These are phyloP conservation scores for Toxotes lorentzi DNA, from an alignment of 2,797 vertebrate species.

Conservation along the genomic window DNA sequence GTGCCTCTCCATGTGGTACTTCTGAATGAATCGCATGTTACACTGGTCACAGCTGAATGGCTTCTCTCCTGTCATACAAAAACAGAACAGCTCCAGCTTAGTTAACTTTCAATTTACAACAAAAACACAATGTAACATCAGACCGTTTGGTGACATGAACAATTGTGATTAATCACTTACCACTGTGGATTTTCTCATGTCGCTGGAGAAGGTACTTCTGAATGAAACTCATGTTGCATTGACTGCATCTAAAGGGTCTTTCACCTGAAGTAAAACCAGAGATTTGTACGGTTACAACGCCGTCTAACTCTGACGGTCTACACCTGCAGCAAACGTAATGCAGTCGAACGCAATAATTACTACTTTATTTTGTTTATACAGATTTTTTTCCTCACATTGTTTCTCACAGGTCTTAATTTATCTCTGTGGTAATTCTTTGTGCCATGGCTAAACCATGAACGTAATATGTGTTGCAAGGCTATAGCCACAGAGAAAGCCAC, in stretches of 20 bases:
- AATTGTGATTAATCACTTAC: conserved; percentile 70
- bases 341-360: neutral
- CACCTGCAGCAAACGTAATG: neutral
- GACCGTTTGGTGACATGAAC: neutral
- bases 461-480: neutral
- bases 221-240: conserved; percentile 99
- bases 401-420: neutral
- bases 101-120: neutral
- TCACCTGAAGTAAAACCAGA: conserved; percentile 84
- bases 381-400: neutral
- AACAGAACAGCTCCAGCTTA: conserved; percentile 18
- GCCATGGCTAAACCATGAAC: neutral
- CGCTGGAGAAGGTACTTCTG: conserved; percentile 99
- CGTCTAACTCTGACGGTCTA: neutral
- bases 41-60: conserved; percentile 99
- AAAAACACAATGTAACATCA: neutral
- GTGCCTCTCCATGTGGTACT: conserved; percentile 99
- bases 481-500: neutral
- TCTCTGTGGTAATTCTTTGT: neutral
- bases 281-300: neutral
- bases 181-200: conserved; percentile 98
- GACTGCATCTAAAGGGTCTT: conserved; percentile 97
- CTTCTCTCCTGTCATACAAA: conserved; percentile 89
- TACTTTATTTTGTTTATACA: neutral
- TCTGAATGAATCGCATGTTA: conserved; percentile 99